Percentiles rank a stretch among this genome's conserved stretches.
Conservation (phyloP, 2,113 vertebrate species). For the Nannospalax galili region DNA sequence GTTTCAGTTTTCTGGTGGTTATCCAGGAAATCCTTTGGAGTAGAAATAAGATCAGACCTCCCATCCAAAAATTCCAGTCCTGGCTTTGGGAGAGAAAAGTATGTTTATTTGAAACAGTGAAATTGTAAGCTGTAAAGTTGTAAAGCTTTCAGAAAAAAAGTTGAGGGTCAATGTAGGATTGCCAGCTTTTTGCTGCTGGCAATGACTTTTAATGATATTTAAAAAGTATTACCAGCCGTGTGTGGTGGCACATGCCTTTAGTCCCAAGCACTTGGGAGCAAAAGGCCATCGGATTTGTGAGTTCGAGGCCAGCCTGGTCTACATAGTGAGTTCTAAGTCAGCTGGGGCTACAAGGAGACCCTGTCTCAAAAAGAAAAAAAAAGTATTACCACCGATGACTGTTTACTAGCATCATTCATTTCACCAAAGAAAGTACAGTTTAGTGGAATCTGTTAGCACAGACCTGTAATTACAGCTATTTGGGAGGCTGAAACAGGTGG, state of each 20-base stretch:
- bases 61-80: slow-evolving; percentile 37
- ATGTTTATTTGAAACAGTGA: slow-evolving; percentile 56
- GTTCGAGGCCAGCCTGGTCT: too few relatives aligned
- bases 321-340: too few relatives aligned
- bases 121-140: slow-evolving; percentile 46
- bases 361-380: not conserved
- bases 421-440: slow-evolving; percentile 27
- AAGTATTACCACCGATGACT: not conserved
- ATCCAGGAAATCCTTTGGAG: not conserved
- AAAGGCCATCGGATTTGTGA: too few relatives aligned
- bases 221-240: too few relatives aligned
- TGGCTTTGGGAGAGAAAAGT: slow-evolving; percentile 11
- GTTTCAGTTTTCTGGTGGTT: slow-evolving; percentile 26
- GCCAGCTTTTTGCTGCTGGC: not conserved
- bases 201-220: slow-evolving; percentile 15
- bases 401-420: not conserved
- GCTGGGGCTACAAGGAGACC: too few relatives aligned
- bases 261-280: too few relatives aligned
- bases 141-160: slow-evolving; percentile 25
- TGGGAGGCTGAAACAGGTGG: too few relatives aligned
- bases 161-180: not conserved
- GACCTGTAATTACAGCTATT: too few relatives aligned
- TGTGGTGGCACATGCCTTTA: too few relatives aligned
- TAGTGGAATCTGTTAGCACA: too few relatives aligned
- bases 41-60: slow-evolving; percentile 21